phyloP scores from a whole-genome alignment of 2,797 vertebrate genomes.

The Centropyge bicolor region DNA sequence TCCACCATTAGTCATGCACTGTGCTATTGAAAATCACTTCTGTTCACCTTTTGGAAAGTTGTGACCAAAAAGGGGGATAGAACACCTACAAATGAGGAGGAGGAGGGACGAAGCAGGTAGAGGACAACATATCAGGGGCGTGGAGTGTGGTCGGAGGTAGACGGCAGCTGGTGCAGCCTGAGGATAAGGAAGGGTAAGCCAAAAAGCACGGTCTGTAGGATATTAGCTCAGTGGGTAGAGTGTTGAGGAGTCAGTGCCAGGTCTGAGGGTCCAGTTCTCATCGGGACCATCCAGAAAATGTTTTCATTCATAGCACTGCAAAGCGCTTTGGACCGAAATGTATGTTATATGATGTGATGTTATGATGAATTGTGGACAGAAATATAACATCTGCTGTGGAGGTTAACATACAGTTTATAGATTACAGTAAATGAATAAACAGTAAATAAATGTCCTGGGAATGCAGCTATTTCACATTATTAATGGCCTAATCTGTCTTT shows the following conservation, averaged over 20 bases:
- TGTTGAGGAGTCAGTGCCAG: slow-evolving; percentile 53
- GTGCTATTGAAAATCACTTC: slow-evolving; percentile 95
- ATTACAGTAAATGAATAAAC: neutral
- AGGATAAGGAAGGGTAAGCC: slow-evolving; percentile 76
- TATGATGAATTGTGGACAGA: neutral
- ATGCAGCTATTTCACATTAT: neutral
- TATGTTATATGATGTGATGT: neutral
- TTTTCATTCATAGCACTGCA: slow-evolving; percentile 49
- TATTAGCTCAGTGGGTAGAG: slow-evolving; percentile 75
- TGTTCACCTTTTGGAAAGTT: slow-evolving; percentile 90
- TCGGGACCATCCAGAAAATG: slow-evolving; percentile 50
- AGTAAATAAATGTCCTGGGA: neutral
- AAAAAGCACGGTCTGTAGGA: slow-evolving; percentile 72
- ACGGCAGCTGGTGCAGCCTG: slow-evolving; percentile 79
- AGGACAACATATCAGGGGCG: slow-evolving; percentile 68
- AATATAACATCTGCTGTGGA: neutral
- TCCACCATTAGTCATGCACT: slow-evolving; percentile 99
- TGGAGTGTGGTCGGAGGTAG: slow-evolving; percentile 69
- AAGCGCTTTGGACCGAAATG: slow-evolving; percentile 12
- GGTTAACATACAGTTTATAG: neutral
- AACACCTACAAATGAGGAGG: slow-evolving; percentile 60
- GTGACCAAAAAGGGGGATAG: slow-evolving; percentile 56
- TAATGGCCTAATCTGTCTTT: neutral
- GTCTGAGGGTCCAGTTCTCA: slow-evolving; percentile 64
- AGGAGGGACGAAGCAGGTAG: slow-evolving; percentile 67